Evolutionary conservation across 2,113 vertebrate species (phyloP).

Genomic region (Brachypteracias leptosomus): DNA sequence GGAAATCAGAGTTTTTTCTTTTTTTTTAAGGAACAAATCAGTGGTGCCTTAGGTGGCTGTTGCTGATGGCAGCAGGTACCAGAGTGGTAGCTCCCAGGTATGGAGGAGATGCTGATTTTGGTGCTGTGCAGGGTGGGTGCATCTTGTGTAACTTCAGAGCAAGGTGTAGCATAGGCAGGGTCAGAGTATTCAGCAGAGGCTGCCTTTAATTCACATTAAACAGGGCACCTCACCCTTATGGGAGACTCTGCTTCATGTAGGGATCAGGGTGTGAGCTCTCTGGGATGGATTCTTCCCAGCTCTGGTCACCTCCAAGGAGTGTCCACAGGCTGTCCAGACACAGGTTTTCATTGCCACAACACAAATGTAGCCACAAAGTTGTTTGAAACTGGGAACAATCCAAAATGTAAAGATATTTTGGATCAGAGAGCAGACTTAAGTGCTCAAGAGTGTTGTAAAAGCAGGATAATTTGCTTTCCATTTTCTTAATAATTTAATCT

Average conservation of each 20-base stretch:
- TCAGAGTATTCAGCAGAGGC: neutral
- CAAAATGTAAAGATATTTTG: neutral
- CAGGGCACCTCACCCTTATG: accelerated
- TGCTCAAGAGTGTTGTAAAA: neutral
- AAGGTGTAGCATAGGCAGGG: neutral
- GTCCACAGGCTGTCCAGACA: neutral
- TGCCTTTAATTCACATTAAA: neutral
- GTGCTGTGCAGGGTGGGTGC: neutral
- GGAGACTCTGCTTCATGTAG: accelerated
- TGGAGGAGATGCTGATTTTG: neutral
- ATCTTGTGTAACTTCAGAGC: neutral
- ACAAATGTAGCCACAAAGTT: neutral
- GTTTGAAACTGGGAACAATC: neutral
- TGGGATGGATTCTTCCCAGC: neutral
- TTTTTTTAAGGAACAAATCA: neutral
- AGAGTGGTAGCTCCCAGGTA: neutral
- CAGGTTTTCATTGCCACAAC: neutral
- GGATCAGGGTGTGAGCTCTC: neutral
- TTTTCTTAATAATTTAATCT: neutral
- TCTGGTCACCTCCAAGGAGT: neutral
- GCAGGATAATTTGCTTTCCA: neutral
- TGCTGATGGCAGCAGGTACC: neutral
- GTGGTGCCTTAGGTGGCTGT: neutral
- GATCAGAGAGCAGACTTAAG: neutral
- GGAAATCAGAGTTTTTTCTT: neutral